Base-by-base conservation (phyloP, 2,113 vertebrate genomes). In the Sapayoa aenigma region DNA sequence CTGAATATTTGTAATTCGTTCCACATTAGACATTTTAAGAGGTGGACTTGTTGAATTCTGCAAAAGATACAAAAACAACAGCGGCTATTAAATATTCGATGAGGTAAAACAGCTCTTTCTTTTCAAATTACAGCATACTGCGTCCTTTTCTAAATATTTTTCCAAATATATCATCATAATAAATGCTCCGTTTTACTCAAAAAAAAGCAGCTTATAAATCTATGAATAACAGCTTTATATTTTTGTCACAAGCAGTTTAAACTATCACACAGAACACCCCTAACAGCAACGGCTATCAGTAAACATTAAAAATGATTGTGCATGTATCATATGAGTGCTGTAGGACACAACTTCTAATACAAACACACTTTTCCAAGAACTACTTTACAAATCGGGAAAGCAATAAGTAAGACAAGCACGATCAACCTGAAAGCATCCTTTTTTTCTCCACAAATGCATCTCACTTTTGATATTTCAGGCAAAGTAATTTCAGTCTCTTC, bases 41-140 rank as follows among this genome's bases (percentile, higher is more conserved):
- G 99, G 99, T 47, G 99, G 99, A 46, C 98, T 98, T 88, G 99
- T 99, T 80, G 99, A 99, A 96, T 99, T 99, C 99, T 99, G 97
- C 79, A 96, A 78, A 93, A 96, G 56, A 90, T 39, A 94, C 94
- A 77, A 78, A 78, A 84, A 4, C 66, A 50, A 75, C 16, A 78
- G 27, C 17, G 41, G 56, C 17, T 46, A 81, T 46, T 58, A 92
- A 77, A 83, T 50, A 92, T 30, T 22, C 94, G 56, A 82, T 85
- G 33, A n/a, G 21, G 8, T 30, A 56, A 66, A 14, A 60, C 1
- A 4, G 60, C n/a, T 90, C 35, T 84, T 5, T 3, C 11, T 79
- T 33, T 90, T 68, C 28, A 83, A 69, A 53, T 50, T 80, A 30
- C 23, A 33, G 13, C 21, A 17, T 55, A 82, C 30, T 46, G 65